Conservation (phyloP, 2,888 invertebrate genomes). For the Meiosimyza decipiens region DNA sequence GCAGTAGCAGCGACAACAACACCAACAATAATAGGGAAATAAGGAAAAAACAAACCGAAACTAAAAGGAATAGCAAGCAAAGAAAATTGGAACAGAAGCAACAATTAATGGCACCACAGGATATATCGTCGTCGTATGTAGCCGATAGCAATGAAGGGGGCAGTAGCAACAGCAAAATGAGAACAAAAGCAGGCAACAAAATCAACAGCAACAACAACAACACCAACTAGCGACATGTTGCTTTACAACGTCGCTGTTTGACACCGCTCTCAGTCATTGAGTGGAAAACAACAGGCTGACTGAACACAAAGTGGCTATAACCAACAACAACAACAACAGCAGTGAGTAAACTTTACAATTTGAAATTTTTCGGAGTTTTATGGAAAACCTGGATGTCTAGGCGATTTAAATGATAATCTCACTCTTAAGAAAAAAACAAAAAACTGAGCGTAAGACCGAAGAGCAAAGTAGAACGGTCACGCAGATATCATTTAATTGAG, state of each 20-base stretch:
- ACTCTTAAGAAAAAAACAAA: background rate
- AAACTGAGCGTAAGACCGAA: background rate
- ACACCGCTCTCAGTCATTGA: conserved; percentile 11
- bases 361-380: background rate
- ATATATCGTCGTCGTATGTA: conserved; percentile 10
- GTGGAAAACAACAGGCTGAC: background rate
- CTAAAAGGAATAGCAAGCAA: conserved; percentile 6
- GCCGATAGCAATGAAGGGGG: conserved; percentile 5
- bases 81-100: conserved; percentile 37
- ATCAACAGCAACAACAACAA: conserved; percentile 3
- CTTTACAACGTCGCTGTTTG: conserved; percentile 20
- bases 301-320: background rate
- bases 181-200: conserved; percentile 31
- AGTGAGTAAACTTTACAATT: background rate
- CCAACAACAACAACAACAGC: conserved; percentile 12
- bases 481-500: no score
- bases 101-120: conserved; percentile 38
- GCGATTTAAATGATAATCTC: background rate
- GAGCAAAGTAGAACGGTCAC: background rate
- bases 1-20: background rate
- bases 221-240: conserved; percentile 30
- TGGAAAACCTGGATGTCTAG: conserved; percentile 30
- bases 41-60: no score
- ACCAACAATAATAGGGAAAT: background rate
- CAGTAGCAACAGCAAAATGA: conserved; percentile 34